phyloP scores from a whole-genome alignment of 2,888 invertebrate species.

The Melolontha melolontha region DNA sequence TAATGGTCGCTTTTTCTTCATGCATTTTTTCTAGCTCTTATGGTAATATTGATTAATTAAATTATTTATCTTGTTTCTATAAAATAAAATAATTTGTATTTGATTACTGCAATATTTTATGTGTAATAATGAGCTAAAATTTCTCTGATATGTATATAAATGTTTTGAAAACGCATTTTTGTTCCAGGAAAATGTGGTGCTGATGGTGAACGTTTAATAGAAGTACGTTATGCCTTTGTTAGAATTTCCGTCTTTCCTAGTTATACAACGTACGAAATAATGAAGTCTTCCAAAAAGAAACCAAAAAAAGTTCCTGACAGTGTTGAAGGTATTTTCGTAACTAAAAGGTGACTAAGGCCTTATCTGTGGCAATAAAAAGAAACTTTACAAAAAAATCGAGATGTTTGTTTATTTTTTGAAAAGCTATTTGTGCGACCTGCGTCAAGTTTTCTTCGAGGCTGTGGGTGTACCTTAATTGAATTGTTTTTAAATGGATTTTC shows the following conservation, averaged over 20 bases:
- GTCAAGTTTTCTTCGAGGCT: neutral
- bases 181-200: conserved; percentile 29
- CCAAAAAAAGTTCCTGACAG: conserved; percentile 45
- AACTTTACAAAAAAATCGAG: conserved; percentile 30
- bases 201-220: conserved; percentile 37
- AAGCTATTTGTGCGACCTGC: conserved; percentile 3
- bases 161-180: neutral
- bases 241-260: conserved; percentile 58
- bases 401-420: conserved; percentile 14
- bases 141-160: neutral
- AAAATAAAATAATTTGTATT: no score
- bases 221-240: conserved; percentile 58
- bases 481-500: conserved; percentile 2
- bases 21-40: no score
- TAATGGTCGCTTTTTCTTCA: no score
- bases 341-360: conserved; percentile 41
- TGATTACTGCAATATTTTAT: no score
- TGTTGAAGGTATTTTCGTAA: conserved; percentile 50
- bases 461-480: no score
- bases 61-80: no score
- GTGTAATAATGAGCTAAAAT: no score
- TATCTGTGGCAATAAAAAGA: conserved; percentile 32
- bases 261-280: conserved; percentile 61
- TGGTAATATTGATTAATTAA: no score
- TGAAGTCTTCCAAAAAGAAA: conserved; percentile 58